Evolutionary conservation across 2,888 invertebrate genomes (phyloP), one percentile per base, ranked within the genome.

Genomic region (Schrankia costaestrigalis): DNA sequence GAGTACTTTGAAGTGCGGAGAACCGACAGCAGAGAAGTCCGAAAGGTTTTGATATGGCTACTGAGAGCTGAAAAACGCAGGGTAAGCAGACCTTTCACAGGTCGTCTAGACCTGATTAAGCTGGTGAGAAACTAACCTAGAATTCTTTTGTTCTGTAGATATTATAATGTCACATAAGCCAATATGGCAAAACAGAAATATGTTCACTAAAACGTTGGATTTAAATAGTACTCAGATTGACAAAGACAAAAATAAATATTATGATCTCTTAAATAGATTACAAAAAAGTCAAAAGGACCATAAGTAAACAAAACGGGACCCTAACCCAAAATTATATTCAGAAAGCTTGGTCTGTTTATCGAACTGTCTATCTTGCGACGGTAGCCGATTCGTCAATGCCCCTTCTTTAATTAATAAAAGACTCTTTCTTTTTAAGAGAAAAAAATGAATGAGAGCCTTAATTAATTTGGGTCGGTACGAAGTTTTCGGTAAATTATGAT

Each of bases 361-460:
- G 49, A 46, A 33, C 71, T 76, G 84, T 83, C 84, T 70, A 86
- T 84, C 84, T 78, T 33, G 55, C 60, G 71, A 64, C 81, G 71
- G 83, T 77, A 80, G 82, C 78, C 83, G 77, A 85, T 87, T 85
- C 84, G 83, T 87, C 85, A 87, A 84, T 83, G 81, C 78, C 70
- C 72, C 70, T 56, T 70, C 75, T 63, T 78, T 86, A 85, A 86
- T 87, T 84, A 86, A 86, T 85, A 85, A 85, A 84, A 78, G 49
- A 67, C 62, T 53, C 64, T 63, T 69, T 65, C 59, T 57, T 55
- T 57, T 39, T 32, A 43, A 31, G 31, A 13, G 41, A 49, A 75
- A 81, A 78, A 81, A 80, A 70, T 75, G 73, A 78, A 77, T 76
- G 75, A 78, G 76, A 74, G 66, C 73, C 64, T 71, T 82, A 85